Base-by-base conservation (phyloP, 2,113 vertebrate species). In the Anoura caudifer region DNA sequence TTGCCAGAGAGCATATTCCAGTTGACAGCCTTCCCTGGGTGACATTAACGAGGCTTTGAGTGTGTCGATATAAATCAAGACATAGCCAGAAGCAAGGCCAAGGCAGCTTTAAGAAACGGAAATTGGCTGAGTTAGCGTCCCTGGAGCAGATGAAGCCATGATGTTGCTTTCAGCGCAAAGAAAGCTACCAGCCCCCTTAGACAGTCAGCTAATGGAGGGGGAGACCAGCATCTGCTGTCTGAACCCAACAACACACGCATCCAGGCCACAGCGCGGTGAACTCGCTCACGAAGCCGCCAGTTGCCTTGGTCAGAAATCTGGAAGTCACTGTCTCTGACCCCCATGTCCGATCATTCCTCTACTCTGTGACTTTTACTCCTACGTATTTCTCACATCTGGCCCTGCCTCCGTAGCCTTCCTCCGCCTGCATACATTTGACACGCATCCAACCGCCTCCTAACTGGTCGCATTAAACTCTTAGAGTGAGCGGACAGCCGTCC, bases 1-100 rank as follows among this genome's bases (percentile, higher is more conserved):
- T 97, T 97, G 36, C 87, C 38, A 63, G 63, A 93, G 98, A 67
- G 56, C 45, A 98, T 95, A 98, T 97, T 97, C 43, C 79, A 76
- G 26, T 93, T 98, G 98, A 97, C 97, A 98, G 75, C 97, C 70
- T 96, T 87, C 84, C 90, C 94, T 77, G 82, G 92, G 95, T 97
- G 91, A 97, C 65, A 94, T 97, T 97, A 98, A 93, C 24, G 63
- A 97, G 94, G 61, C 67, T 97, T 97, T 96, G 93, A 91, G 56
- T 84, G 81, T 95, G 86, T 97, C 97, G 93, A 73, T 98, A 81
- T 95, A 97, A 97, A 97, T 98, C 83, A 97, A 97, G 84, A 96
- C 72, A 67, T 14, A 97, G 91, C 63, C 69, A 95, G 95, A 95
- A 98, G 87, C 52, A 93, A 97, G 73, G n/a, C 67, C 70, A 36